A percentile compares a stretch with the other conserved stretches of the same genome.
phyloP scores from a whole-genome alignment of 2,113 vertebrate species.

The Chaenogobius annularis region DNA sequence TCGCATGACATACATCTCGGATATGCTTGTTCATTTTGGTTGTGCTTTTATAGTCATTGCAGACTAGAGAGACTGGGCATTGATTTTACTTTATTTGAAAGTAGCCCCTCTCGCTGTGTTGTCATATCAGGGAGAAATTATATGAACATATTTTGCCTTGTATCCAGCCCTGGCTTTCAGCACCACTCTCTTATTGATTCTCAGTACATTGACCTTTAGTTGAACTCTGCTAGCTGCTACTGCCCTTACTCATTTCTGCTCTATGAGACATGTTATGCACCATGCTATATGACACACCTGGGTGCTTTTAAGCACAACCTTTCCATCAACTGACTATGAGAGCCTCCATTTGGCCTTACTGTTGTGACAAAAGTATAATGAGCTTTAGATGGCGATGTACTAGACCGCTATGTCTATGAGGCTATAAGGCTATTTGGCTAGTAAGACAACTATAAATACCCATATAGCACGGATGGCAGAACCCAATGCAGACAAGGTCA shows the following conservation, averaged over 20 bases:
- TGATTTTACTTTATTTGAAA: conserved; percentile 46
- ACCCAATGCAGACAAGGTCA: conserved; percentile 67
- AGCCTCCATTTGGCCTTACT: conserved; percentile 77
- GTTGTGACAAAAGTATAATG: conserved; percentile 78
- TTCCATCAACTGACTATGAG: conserved; percentile 76
- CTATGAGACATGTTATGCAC: conserved; percentile 63
- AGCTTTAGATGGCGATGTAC: conserved; percentile 78
- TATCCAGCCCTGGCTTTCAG: conserved; percentile 42
- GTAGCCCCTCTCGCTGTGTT: conserved; percentile 35
- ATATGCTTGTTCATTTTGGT: conserved; percentile 17
- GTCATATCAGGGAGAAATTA: conserved; percentile 37
- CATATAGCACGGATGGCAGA: conserved; percentile 43
- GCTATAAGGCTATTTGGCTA: conserved; percentile 71
- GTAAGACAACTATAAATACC: conserved; percentile 76
- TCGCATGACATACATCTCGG: conserved; percentile 19
- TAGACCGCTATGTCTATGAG: conserved; percentile 65
- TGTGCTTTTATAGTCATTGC: conserved; percentile 30
- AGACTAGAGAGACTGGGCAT: conserved; percentile 26
- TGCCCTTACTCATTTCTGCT: conserved; percentile 58
- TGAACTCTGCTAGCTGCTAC: conserved; percentile 65
- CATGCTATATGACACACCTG: conserved; percentile 78
- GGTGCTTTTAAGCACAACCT: conserved; percentile 77
- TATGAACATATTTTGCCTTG: conserved; percentile 50
- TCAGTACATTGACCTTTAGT: conserved; percentile 69
- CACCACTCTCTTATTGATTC: conserved; percentile 66